A percentile compares a stretch with the other conserved stretches of the same genome.
phyloP scores from a whole-genome alignment of 2,797 vertebrate genomes.

The Pseudopleuronectes americanus region DNA sequence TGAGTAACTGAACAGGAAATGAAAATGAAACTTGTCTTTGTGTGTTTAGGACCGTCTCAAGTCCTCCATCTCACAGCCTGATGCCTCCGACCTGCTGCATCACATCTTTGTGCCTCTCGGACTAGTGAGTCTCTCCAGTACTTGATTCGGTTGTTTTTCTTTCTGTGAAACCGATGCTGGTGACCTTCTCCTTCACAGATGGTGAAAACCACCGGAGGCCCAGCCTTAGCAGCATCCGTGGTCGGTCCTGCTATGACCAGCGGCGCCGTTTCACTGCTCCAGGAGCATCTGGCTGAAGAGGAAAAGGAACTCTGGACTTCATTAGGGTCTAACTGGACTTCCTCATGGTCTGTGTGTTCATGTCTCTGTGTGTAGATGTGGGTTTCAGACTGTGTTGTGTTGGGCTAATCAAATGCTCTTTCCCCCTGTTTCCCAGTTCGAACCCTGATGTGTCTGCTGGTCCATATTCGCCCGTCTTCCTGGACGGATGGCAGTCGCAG shows the following conservation, averaged over 20 bases:
- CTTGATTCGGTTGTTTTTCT: background rate
- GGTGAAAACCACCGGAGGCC: conserved; percentile 85
- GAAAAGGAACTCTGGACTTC: conserved; percentile 86
- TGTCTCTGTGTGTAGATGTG: background rate
- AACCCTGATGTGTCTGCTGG: conserved; percentile 69
- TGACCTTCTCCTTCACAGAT: conserved; percentile 71
- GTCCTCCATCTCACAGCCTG: conserved; percentile 82
- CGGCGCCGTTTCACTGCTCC: conserved; percentile 84
- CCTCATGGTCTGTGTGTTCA: conserved; percentile 56
- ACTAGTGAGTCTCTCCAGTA: conserved; percentile 76
- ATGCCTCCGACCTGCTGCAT: conserved; percentile 85
- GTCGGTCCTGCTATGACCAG: conserved; percentile 85
- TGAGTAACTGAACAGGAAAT: background rate
- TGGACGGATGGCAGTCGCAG: conserved; percentile 85
- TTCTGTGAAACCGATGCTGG: background rate
- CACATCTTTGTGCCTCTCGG: conserved; percentile 86
- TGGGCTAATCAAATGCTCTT: conserved; percentile 10
- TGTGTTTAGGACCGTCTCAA: conserved; percentile 85
- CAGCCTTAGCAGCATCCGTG: conserved; percentile 75
- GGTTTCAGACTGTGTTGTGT: background rate
- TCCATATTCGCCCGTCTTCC: conserved; percentile 85
- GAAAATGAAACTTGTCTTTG: background rate
- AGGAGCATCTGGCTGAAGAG: conserved; percentile 75
- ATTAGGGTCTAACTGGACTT: conserved; percentile 87
- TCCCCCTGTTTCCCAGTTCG: conserved; percentile 50